Conservation (phyloP, 2,888 invertebrate genomes). For the Troglohyphantes excavatus region DNA sequence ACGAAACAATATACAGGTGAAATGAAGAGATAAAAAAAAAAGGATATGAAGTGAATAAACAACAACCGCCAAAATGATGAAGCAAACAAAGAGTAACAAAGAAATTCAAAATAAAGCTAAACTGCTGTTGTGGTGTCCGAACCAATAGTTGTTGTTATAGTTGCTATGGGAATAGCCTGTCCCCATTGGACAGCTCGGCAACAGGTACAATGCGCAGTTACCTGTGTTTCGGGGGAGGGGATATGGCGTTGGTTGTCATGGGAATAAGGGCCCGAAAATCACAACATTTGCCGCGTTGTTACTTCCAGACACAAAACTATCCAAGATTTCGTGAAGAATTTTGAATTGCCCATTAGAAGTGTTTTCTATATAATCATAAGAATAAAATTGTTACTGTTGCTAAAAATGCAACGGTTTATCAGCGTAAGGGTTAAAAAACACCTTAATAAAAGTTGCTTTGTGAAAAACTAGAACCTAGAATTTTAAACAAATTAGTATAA, state of each 20-base stretch:
- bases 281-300: constrained; percentile 68
- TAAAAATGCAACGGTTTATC: no score
- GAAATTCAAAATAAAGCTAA: constrained; percentile 72
- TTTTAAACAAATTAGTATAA: no score
- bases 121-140: constrained; percentile 67
- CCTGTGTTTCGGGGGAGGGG: constrained; percentile 62
- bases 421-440: no score
- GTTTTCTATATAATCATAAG: no score
- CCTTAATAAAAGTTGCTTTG: no score
- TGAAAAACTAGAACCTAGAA: no score
- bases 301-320: constrained; percentile 41
- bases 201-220: constrained; percentile 76
- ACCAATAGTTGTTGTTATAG: constrained; percentile 73
- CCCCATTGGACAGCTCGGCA: constrained; percentile 76
- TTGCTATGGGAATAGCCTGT: constrained; percentile 68
- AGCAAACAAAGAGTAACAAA: constrained; percentile 76
- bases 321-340: constrained; percentile 19
- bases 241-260: constrained; percentile 71
- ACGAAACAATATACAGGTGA: constrained; percentile 67
- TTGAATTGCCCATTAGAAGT: neutral
- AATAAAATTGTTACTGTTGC: no score
- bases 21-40: constrained; percentile 4
- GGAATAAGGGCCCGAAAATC: constrained; percentile 61
- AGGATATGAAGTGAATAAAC: constrained; percentile 65
- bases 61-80: constrained; percentile 60